Conservation (phyloP, 2,888 invertebrate genomes). For the Trichopoda pennipes region DNA sequence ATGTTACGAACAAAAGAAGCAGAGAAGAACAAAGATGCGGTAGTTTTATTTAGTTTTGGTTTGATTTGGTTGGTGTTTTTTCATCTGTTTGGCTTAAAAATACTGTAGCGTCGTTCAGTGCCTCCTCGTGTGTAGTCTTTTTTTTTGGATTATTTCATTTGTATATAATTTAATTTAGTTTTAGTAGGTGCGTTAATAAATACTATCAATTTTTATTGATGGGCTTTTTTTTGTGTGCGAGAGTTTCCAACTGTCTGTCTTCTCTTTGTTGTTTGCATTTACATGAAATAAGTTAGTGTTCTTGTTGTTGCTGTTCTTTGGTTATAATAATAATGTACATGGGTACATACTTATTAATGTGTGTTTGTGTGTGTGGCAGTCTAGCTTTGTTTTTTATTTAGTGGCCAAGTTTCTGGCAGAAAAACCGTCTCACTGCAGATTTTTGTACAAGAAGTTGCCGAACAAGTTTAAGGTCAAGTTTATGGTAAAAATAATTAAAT, state of each 20-base stretch:
- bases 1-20: not conserved
- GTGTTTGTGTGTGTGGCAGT: not conserved
- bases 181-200: slow-evolving; percentile 63
- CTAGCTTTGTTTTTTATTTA: slow-evolving; percentile 43
- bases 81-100: slow-evolving; percentile 53
- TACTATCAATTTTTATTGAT: not conserved
- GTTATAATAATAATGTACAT: slow-evolving; percentile 9
- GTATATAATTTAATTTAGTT: slow-evolving; percentile 3
- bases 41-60: slow-evolving; percentile 7
- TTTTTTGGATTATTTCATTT: slow-evolving; percentile 9
- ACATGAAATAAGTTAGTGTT: slow-evolving; percentile 23
- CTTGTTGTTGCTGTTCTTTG: slow-evolving; percentile 20
- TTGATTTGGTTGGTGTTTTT: slow-evolving; percentile 10
- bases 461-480: slow-evolving; percentile 74
- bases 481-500: slow-evolving; percentile 59
- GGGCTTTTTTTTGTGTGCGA: not conserved
- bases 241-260: slow-evolving; percentile 19
- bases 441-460: slow-evolving; percentile 69
- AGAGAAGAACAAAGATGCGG: not conserved
- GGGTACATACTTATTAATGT: too few species aligned
- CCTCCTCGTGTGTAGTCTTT: slow-evolving; percentile 33
- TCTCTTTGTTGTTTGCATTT: slow-evolving; percentile 30
- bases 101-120: slow-evolving; percentile 39
- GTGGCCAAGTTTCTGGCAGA: not conserved
- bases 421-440: slow-evolving; percentile 53